phyloP scores from a whole-genome alignment of 2,797 vertebrate species.

The Columba guinea region DNA sequence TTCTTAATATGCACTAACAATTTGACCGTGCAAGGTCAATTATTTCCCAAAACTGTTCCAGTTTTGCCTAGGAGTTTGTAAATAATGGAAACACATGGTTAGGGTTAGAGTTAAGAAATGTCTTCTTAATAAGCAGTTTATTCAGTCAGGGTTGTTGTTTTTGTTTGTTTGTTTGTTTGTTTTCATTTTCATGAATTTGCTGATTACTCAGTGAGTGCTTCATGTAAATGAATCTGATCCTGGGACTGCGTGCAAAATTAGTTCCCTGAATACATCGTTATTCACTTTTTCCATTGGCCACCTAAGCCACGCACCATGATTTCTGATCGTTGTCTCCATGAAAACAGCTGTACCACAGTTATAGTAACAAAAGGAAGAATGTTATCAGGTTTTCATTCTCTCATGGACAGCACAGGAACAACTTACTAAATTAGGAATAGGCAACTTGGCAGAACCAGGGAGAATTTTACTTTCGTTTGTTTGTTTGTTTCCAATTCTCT shows the following conservation, averaged over 20 bases:
- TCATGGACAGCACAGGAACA: not conserved
- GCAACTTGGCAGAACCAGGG: not conserved
- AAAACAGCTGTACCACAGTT: not conserved
- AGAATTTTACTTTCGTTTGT: not conserved
- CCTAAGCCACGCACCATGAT: not conserved
- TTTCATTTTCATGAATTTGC: slow-evolving; percentile 1
- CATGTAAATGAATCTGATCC: not conserved
- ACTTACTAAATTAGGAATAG: not conserved
- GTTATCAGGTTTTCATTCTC: not conserved
- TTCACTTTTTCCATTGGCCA: not conserved
- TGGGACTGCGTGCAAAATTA: not conserved
- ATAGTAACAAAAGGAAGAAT: slow-evolving; percentile 1
- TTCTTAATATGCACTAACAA: not conserved
- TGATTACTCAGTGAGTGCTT: not conserved
- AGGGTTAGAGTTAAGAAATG: not conserved
- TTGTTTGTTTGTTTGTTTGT: not conserved
- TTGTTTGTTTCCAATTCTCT: not conserved
- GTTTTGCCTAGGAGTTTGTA: not conserved
- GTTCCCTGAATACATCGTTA: not conserved
- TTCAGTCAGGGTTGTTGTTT: not conserved
- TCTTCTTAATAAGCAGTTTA: not conserved
- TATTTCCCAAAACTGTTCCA: not conserved
- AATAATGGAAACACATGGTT: not conserved
- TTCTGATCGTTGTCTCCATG: not conserved
- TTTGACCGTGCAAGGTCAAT: not conserved